Base-by-base conservation (phyloP, 2,888 invertebrate genomes). In the Synanthedon tipuliformis region DNA sequence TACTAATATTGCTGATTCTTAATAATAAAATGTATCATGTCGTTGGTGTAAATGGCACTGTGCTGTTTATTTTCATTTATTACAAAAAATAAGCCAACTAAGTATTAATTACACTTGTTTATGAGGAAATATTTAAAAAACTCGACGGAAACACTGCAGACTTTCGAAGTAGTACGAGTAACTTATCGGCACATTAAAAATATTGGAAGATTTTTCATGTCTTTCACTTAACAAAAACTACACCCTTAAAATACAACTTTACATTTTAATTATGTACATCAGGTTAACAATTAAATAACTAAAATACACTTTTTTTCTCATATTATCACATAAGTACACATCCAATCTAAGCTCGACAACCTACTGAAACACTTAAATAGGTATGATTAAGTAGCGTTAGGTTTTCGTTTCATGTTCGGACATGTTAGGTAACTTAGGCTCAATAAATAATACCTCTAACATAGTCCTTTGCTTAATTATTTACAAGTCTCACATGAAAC, bases 281-380 rank as follows among this genome's bases (percentile, higher is more conserved):
- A 60, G 61, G 68, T 67, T 67, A 68, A 72, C 70, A 73, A 62
- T 64, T 75, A 80, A 80, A 75, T 82, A 78, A 78, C 73, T 77
- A 78, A 73, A 73, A 34, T 63, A 45, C 73, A 71, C 68, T 71
- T 72, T 67, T 68, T 67, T 73, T 80, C 23, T 73, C 80, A 82
- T 5, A 23, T 78, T 86, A 86, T 86, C 86, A 86, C 86, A 86
- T 84, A 84, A 84, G 82, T 85, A 86, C 84, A 75, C 79, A 72
- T 77, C 73, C 71, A 69, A 70, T 69, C 70, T 73, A 74, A 75
- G 71, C 69, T 72, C 67, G 73, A 63, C 61, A 68, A 49, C 16
- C 23, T 23, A 18, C 23, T 16, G 34, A 18, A 49, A 49, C 49
- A 16, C 12, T 16, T 16, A 49, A 49, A 18, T 13, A 49, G 45